Base-by-base conservation (phyloP, 1,140 invertebrate genomes). In the Gonatopus flavifemur region DNA sequence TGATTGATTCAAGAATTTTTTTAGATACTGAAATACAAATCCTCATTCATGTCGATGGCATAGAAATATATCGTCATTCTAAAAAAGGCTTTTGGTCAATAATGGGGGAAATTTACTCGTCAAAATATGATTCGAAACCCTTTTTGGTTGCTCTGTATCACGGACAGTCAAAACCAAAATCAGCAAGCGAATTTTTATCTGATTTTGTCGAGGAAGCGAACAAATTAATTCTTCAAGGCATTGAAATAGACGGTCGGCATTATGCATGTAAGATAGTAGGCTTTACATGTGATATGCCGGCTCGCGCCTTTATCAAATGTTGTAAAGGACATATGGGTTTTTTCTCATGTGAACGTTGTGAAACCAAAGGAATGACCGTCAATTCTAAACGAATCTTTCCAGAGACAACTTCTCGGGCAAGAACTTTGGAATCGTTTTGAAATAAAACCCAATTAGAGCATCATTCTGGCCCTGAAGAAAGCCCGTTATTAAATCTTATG, bases 281-380 rank as follows among this genome's bases (percentile, higher is more conserved):
- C 6, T 45, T 45, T 36, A 32, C 25, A 9, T 45, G 43, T 45
- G 43, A 45, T 35, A 33, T 5, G 18, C 43, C 43, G 12, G 43
- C 43, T 6, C 28, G 30, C 16, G 28, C 43, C 8, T 45, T 45
- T 19, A 45, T 45, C 12, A 45, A 45, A 45, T 35, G 30, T 32
- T 1, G 7, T n/a, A 45, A 35, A 19, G 41, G 41, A 25, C 41
- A 43, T 28, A 24, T 9, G 8, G 43, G 28, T 4, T 35, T 20
- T 35, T 45, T 12, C n/a, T 19, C 43, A 35, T 45, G 43, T 15
- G 30, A 45, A 16, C 10, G 32, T 9, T 45, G 43, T 20, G 28
- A 35, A 35, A 24, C 35, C 6, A 35, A 45, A 45, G 43, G 28
- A 25, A 28, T 7, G n/a, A 42, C 21, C 12, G 40, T 42, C 5